A percentile compares a stretch with the other conserved stretches of the same genome.
These are phyloP conservation scores for Temnothorax curvispinosus DNA, from an alignment of 1,140 invertebrate genomes.

Conservation along the genomic window DNA sequence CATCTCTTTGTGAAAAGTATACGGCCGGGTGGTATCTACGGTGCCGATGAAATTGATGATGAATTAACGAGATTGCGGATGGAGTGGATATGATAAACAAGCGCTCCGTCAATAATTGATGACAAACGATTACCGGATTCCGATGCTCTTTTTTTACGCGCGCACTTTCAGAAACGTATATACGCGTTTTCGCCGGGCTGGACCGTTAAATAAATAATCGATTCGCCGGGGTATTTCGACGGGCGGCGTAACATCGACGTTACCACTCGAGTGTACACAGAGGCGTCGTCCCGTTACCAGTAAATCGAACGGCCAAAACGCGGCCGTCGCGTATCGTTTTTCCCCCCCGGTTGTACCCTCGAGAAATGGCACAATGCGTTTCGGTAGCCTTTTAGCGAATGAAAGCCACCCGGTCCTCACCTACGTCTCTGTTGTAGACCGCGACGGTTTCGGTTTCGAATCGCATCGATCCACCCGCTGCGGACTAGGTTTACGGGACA, in stretches of 20 bases:
- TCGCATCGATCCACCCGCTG: constrained; percentile 15
- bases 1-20: constrained; percentile 10
- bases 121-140: constrained; percentile 28
- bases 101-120: neutral
- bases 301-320: constrained; percentile 67
- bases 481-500: constrained; percentile 26
- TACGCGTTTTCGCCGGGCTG: neutral
- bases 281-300: constrained; percentile 51
- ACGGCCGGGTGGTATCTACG: neutral
- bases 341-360: neutral
- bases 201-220: constrained; percentile 46
- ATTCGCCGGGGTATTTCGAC: constrained; percentile 32
- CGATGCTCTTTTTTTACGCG: neutral
- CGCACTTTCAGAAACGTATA: constrained; percentile 1
- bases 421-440: constrained; percentile 19
- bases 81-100: constrained; percentile 36
- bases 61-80: constrained; percentile 45
- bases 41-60: constrained; percentile 32
- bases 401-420: constrained; percentile 38
- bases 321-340: constrained; percentile 45
- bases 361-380: constrained; percentile 56
- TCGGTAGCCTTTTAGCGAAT: constrained; percentile 63
- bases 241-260: constrained; percentile 8
- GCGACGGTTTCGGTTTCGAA: constrained; percentile 45
- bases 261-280: constrained; percentile 31